A percentile compares a stretch with the other conserved stretches of the same genome.
Conservation (phyloP, 2,797 vertebrate species). For the Cephalopachus bancanus region DNA sequence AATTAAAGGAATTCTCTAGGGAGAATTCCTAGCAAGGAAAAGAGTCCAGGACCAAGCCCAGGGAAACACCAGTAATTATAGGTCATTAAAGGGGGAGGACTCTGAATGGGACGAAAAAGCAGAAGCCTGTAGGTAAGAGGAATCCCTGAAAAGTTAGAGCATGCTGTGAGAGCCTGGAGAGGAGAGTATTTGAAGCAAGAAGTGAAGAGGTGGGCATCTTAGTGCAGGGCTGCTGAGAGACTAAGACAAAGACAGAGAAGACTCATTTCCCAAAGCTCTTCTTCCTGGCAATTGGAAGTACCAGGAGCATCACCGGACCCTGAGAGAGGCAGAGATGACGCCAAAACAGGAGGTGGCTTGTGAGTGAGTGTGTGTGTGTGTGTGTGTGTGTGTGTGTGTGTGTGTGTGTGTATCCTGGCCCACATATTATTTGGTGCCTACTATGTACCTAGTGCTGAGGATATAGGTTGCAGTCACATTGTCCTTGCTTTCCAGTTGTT, state of each 20-base stretch:
- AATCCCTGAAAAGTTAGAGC: background rate
- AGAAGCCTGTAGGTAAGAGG: background rate
- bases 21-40: background rate
- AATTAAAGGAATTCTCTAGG: background rate
- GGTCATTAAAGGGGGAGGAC: background rate
- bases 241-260: background rate
- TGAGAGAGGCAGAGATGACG: background rate
- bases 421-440: background rate
- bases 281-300: background rate
- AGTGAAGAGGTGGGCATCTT: background rate
- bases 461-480: background rate
- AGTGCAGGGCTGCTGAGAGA: background rate
- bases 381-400: too few relatives aligned
- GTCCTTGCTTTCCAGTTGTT: conserved; percentile 46
- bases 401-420: too few relatives aligned
- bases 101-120: background rate
- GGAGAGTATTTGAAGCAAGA: background rate
- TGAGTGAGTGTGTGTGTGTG: too few relatives aligned
- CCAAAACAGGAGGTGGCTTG: background rate
- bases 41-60: background rate
- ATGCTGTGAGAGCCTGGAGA: background rate
- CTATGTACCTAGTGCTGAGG: background rate
- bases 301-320: background rate
- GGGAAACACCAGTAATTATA: background rate
- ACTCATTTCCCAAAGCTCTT: background rate